Percentiles rank a stretch among this genome's conserved stretches.
Conservation (phyloP, 35 echinoderm and acorn worm genomes). For the Apostichopus californicus region DNA sequence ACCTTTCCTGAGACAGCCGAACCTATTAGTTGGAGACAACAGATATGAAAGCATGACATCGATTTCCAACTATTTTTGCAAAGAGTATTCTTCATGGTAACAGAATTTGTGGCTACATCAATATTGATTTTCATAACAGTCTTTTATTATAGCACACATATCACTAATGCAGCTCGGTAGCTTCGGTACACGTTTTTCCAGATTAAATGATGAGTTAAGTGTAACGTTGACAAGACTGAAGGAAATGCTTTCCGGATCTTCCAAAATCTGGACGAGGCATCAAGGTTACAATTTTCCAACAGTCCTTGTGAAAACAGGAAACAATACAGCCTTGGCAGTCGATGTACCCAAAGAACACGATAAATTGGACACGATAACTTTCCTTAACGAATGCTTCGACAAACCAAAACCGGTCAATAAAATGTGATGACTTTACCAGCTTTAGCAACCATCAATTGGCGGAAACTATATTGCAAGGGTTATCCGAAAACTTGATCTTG, state of each 20-base stretch:
- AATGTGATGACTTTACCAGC: slow-evolving; percentile 20
- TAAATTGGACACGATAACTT: slow-evolving; percentile 34
- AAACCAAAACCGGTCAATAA: neutral
- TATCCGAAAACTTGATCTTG: slow-evolving; percentile 4
- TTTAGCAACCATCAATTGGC: neutral
- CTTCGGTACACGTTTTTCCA: neutral
- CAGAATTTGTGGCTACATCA: too few species aligned
- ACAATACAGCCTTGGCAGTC: neutral
- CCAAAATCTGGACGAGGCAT: slow-evolving; percentile 40
- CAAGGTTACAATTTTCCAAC: slow-evolving; percentile 11
- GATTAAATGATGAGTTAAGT: neutral
- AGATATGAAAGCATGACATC: too few species aligned
- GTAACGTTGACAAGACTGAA: slow-evolving; percentile 7
- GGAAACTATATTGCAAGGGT: neutral
- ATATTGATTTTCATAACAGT: too few species aligned
- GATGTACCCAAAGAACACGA: slow-evolving; percentile 7
- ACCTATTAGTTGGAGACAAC: too few species aligned
- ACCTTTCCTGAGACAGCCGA: too few species aligned
- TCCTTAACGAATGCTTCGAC: slow-evolving; percentile 18
- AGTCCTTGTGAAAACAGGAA: slow-evolving; percentile 38
- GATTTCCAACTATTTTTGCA: too few species aligned
- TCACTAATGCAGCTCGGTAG: too few species aligned
- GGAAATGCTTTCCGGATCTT: slow-evolving; percentile 26
- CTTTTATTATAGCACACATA: too few species aligned
- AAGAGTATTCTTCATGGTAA: too few species aligned